These are phyloP conservation scores for Aleadryas rufinucha DNA, from an alignment of 2,113 vertebrate genomes.

Conservation along the genomic window DNA sequence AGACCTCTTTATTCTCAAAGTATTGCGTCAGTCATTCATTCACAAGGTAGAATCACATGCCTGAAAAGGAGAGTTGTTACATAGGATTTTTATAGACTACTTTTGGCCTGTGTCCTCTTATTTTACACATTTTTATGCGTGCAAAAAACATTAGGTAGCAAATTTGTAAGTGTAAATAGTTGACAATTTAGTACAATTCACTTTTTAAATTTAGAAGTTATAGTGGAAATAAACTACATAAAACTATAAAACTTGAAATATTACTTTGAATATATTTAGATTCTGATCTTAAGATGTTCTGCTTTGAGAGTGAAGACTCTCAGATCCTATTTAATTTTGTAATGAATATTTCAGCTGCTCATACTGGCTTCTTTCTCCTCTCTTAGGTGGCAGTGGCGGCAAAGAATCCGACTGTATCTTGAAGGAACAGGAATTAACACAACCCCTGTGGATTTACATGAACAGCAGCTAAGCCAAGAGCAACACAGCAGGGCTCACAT, in stretches of 20 bases:
- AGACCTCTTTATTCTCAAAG: background rate
- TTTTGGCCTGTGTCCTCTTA: background rate
- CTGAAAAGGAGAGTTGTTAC: background rate
- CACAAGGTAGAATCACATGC: background rate
- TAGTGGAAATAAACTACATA: too few species aligned
- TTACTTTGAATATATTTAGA: background rate
- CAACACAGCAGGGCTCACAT: conserved; percentile 90
- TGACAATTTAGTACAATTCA: background rate
- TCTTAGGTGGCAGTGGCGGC: conserved; percentile 92
- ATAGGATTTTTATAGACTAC: background rate
- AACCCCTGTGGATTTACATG: conserved; percentile 89
- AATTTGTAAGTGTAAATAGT: background rate
- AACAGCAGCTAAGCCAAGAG: conserved; percentile 92
- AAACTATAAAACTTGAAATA: background rate
- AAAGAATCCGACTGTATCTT: conserved; percentile 88
- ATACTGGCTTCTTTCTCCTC: background rate
- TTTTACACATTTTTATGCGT: background rate
- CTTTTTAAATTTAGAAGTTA: background rate
- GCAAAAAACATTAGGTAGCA: background rate
- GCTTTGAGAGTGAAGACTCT: background rate
- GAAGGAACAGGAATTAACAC: conserved; percentile 95
- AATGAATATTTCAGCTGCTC: background rate
- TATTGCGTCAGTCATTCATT: background rate
- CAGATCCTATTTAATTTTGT: background rate
- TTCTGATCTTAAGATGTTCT: background rate